Conservation (phyloP, 2,888 invertebrate species). For the Shargacucullia verbasci region DNA sequence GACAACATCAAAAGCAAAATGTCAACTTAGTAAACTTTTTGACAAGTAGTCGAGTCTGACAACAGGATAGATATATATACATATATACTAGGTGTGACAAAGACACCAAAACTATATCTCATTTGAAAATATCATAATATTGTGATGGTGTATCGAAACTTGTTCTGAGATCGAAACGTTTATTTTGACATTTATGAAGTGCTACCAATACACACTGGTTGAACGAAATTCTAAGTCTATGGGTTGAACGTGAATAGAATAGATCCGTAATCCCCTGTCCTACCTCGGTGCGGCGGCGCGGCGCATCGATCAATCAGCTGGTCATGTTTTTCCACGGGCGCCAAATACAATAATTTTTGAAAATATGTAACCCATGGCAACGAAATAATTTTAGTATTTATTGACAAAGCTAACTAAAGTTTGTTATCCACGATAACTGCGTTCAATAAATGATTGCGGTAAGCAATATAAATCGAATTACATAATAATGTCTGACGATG, state of each 20-base stretch:
- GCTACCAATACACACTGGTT: constrained; percentile 36
- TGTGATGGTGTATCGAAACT: no score
- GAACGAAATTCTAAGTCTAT: no score
- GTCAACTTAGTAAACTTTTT: constrained; percentile 7
- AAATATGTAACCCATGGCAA: constrained; percentile 4
- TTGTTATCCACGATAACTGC: background rate
- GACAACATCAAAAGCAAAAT: no score
- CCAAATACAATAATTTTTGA: background rate
- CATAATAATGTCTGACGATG: constrained; percentile 24
- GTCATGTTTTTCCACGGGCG: background rate
- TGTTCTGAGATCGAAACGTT: background rate
- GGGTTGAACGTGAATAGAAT: no score
- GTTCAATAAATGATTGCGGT: no score
- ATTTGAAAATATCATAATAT: no score
- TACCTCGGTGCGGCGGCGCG: no score
- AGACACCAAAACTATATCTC: constrained; percentile 4
- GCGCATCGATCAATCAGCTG: no score
- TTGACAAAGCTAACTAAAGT: constrained; percentile 1
- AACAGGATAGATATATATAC: constrained; percentile 5
- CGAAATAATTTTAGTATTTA: background rate
- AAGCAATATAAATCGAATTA: background rate
- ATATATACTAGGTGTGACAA: background rate
- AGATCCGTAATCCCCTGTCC: background rate
- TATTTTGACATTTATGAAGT: constrained; percentile 36
- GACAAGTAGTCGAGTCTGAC: constrained; percentile 1